These are phyloP conservation scores for Drosophila falleni DNA, from an alignment of 2,888 invertebrate genomes.

Conservation along the genomic window DNA sequence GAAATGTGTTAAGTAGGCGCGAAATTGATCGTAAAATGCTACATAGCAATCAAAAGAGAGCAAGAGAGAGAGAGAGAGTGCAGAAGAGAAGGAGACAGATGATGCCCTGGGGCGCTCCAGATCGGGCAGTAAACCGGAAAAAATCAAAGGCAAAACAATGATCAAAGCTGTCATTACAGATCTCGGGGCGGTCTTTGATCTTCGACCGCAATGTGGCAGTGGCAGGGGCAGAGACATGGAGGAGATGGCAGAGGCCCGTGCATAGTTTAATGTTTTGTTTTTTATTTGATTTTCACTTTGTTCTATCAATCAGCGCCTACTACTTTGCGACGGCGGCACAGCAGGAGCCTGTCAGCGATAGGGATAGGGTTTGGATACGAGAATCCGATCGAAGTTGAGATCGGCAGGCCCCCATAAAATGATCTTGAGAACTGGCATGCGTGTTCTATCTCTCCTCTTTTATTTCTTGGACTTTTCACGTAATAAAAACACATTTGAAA, in stretches of 20 bases:
- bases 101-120: slow-evolving; percentile 45
- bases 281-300: slow-evolving; percentile 82
- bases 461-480: slow-evolving; percentile 57
- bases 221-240: neutral
- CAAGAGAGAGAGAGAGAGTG: neutral
- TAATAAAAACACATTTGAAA: slow-evolving; percentile 78
- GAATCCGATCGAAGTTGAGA: slow-evolving; percentile 23
- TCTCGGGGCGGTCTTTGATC: slow-evolving; percentile 82
- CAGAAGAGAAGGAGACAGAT: slow-evolving; percentile 1
- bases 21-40: slow-evolving; percentile 70
- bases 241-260: slow-evolving; percentile 28
- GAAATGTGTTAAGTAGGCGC: slow-evolving; percentile 73
- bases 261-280: slow-evolving; percentile 78
- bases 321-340: slow-evolving; percentile 72
- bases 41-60: slow-evolving; percentile 6
- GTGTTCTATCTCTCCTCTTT: slow-evolving; percentile 20
- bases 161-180: slow-evolving; percentile 82
- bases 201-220: slow-evolving; percentile 70
- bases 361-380: slow-evolving; percentile 38
- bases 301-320: slow-evolving; percentile 81
- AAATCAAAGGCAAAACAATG: slow-evolving; percentile 82
- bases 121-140: slow-evolving; percentile 73
- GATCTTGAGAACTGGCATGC: slow-evolving; percentile 64
- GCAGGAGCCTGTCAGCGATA: slow-evolving; percentile 54
- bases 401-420: slow-evolving; percentile 54